These are phyloP conservation scores for Dicycla oo DNA, from an alignment of 2,888 invertebrate species.

Conservation along the genomic window DNA sequence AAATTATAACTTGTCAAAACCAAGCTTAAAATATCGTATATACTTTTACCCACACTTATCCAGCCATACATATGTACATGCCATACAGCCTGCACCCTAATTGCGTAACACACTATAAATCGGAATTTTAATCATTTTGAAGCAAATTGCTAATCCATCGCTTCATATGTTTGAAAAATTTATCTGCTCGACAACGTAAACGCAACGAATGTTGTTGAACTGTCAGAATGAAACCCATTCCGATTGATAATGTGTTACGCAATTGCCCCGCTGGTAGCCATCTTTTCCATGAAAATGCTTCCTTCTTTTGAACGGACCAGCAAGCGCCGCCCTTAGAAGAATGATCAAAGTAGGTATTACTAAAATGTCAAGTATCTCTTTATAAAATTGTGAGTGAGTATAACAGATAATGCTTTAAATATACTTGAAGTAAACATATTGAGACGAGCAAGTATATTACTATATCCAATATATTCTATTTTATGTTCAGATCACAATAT, in stretches of 20 bases:
- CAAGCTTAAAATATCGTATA: too few relatives aligned
- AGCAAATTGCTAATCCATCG: too few relatives aligned
- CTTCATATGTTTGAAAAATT: too few relatives aligned
- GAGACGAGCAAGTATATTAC: constrained; percentile 51
- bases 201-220: too few relatives aligned
- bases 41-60: background rate
- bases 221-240: too few relatives aligned
- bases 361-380: constrained; percentile 22
- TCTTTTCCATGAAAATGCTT: constrained; percentile 3
- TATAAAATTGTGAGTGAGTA: constrained; percentile 24
- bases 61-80: background rate
- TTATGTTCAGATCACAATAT: constrained; percentile 49
- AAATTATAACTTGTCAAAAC: background rate
- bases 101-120: too few relatives aligned
- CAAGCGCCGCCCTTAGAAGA: constrained; percentile 17
- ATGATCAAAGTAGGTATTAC: constrained; percentile 33
- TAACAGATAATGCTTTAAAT: constrained; percentile 44
- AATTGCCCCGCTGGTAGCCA: too few relatives aligned
- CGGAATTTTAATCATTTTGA: too few relatives aligned
- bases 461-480: constrained; percentile 51
- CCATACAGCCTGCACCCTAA: background rate
- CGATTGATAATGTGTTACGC: too few relatives aligned
- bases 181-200: too few relatives aligned
- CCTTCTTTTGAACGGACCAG: background rate
- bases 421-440: constrained; percentile 47